These are phyloP conservation scores for Paramuricea clavata DNA, from an alignment of 92 coral and sea anemone species.

Conservation along the genomic window DNA sequence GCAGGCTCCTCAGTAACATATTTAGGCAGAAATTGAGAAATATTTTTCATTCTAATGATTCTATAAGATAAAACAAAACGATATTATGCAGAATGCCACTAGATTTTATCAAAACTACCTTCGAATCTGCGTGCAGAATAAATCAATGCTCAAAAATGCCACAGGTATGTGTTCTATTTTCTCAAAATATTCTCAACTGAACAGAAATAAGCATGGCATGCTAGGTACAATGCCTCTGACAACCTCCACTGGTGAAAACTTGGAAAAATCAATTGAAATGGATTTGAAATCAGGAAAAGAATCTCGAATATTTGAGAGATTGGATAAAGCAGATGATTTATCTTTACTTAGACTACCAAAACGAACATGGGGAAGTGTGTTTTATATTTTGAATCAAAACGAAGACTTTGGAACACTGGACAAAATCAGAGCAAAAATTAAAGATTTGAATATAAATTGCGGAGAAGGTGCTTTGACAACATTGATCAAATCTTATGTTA, in stretches of 20 bases:
- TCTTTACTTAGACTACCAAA: constrained; percentile 28
- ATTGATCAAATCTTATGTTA: constrained; percentile 82
- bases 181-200: neutral
- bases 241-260: neutral
- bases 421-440: constrained; percentile 64
- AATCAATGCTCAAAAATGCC: neutral
- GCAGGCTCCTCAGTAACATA: neutral
- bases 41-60: no score
- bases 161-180: neutral
- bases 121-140: neutral
- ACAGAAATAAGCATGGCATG: no score
- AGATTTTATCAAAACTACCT: neutral
- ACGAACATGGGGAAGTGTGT: constrained; percentile 58
- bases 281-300: constrained; percentile 47
- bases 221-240: neutral
- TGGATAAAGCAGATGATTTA: constrained; percentile 42
- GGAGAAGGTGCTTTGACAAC: constrained; percentile 87
- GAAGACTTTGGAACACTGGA: constrained; percentile 77
- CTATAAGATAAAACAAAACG: neutral
- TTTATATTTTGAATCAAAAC: constrained; percentile 67
- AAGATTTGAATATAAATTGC: constrained; percentile 55
- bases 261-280: constrained; percentile 38
- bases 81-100: neutral
- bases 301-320: constrained; percentile 38
- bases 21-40: neutral